Evolutionary conservation across 2,888 invertebrate genomes (phyloP), one percentile per base, ranked within the genome.

Genomic region (Pyrgus malvae): DNA sequence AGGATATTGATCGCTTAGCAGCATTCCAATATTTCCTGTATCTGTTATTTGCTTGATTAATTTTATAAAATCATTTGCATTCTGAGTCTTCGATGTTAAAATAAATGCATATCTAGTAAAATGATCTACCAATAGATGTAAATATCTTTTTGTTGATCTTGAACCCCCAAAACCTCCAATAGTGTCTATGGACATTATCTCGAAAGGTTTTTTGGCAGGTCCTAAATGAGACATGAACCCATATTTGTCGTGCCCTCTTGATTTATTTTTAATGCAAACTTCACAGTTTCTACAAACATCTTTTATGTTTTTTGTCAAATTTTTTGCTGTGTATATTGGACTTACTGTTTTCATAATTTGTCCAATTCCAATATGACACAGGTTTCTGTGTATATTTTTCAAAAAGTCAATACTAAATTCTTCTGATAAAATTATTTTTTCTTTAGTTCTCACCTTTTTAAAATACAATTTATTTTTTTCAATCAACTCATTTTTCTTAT

Each of bases 1-100:
- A 3, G 69, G 69, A 38, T 68, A 65, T 59, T 68, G 68, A 27
- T 68, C 61, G 2, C 56, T 17, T 5, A 59, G 48, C 44, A 57
- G 4, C 55, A 55, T 48, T 3, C 49, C 51, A 57, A 60, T 56
- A 5, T 54, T 7, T 2, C 54, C 23, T 0, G 7, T 41, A 11
- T 53, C 45, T 23, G 19, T 19, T 21, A 38, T 11, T 1, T 48
- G 58, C 8, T 14, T 45, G 0, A 63, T n/a, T 19, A 63, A 42
- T 48, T 62, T 60, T 19, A 60, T 54, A 27, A 63, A 63, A 51
- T 63, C 60, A 37, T 46, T 50, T 12, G 59, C 55, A 53, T 3
- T 61, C 29, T 62, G 62, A n/a, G 60, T 60, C 29, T 49, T 62
- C n/a, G 59, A 57, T 4, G 57, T 60, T 5, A 53, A 8, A 25